Conservation (phyloP, 2,113 vertebrate species). For the Mormyrus lacerda region DNA sequence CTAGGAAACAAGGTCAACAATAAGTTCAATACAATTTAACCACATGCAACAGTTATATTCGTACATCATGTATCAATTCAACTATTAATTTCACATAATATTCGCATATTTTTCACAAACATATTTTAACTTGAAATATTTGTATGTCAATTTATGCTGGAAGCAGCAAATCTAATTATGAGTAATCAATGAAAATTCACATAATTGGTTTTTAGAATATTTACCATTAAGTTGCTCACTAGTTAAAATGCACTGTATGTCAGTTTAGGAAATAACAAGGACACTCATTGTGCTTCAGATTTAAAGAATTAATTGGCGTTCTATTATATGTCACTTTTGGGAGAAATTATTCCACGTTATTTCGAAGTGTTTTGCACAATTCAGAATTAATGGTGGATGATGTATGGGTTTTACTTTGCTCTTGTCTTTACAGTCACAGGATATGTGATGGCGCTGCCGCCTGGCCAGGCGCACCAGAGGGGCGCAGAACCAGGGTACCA, state of each 20-base stretch:
- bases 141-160: background rate
- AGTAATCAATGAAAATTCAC: background rate
- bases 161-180: background rate
- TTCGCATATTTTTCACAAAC: background rate
- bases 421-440: conserved; percentile 38
- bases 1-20: background rate
- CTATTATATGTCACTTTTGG: background rate
- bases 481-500: conserved; percentile 68
- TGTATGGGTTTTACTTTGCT: background rate
- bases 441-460: conserved; percentile 61
- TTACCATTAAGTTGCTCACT: background rate
- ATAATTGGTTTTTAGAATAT: background rate
- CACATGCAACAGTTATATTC: background rate
- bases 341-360: background rate
- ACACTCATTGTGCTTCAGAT: background rate
- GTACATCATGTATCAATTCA: background rate
- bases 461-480: conserved; percentile 49
- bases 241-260: background rate
- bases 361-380: background rate
- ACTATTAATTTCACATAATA: background rate
- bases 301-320: background rate
- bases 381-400: background rate
- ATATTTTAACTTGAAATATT: background rate
- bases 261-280: background rate
- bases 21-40: background rate